These are phyloP conservation scores for Lochmaea crataegi DNA, from an alignment of 2,888 invertebrate species.

Conservation along the genomic window DNA sequence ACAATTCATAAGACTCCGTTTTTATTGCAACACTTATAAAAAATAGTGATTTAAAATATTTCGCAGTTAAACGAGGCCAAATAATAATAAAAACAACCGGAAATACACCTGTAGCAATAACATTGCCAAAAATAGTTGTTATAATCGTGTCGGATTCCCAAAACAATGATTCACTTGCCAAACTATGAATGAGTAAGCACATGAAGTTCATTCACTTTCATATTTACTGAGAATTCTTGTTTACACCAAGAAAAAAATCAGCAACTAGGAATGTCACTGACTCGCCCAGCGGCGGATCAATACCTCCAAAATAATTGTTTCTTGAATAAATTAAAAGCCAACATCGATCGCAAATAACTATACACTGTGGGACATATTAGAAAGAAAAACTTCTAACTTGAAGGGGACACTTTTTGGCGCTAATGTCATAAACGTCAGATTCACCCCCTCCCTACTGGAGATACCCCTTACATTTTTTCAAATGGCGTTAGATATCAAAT, in stretches of 20 bases:
- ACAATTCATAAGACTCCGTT: neutral
- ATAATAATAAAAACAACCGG: conserved; percentile 10
- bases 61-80: neutral
- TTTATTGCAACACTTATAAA: neutral
- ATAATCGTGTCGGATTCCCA: conserved; percentile 31
- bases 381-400: too few relatives aligned
- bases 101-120: conserved; percentile 23
- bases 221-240: conserved; percentile 34
- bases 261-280: conserved; percentile 25
- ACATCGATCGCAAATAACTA: too few relatives aligned
- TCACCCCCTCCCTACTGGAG: too few relatives aligned
- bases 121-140: conserved; percentile 33
- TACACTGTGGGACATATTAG: too few relatives aligned
- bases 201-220: conserved; percentile 35
- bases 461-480: too few relatives aligned
- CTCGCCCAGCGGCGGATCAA: conserved; percentile 10
- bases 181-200: conserved; percentile 33
- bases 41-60: neutral
- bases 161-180: conserved; percentile 30
- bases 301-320: neutral
- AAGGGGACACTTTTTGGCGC: too few relatives aligned
- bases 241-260: conserved; percentile 31
- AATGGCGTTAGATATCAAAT: too few relatives aligned
- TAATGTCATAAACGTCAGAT: too few relatives aligned
- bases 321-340: neutral